Evolutionary conservation across 2,888 invertebrate species (phyloP).

Genomic region (Parnassius orleans): DNA sequence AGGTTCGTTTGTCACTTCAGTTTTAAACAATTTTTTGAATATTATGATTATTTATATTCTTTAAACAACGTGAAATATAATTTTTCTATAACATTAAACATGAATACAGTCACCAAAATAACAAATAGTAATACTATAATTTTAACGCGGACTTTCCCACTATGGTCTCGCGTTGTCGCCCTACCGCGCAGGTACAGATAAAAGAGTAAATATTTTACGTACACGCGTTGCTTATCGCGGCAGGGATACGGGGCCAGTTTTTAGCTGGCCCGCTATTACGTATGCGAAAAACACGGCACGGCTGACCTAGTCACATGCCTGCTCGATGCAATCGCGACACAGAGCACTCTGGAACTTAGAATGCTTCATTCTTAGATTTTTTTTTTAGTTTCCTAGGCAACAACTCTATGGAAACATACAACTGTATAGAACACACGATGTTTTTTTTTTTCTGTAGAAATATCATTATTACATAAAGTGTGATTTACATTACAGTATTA

Average conservation of each 20-base stretch:
- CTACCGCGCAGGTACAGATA: slow-evolving; percentile 16
- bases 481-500: too few species aligned
- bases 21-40: too few species aligned
- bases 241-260: slow-evolving; percentile 12
- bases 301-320: slow-evolving; percentile 19
- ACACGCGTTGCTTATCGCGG: slow-evolving; percentile 20
- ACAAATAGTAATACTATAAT: background rate
- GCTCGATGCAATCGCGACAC: slow-evolving; percentile 15
- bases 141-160: background rate
- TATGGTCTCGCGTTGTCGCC: background rate
- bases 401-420: too few species aligned
- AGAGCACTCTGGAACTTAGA: background rate
- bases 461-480: too few species aligned
- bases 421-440: too few species aligned
- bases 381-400: background rate
- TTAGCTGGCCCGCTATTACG: slow-evolving; percentile 9
- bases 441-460: too few species aligned
- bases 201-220: slow-evolving; percentile 24
- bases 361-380: background rate
- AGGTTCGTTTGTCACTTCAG: too few species aligned
- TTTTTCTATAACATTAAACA: too few species aligned
- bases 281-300: slow-evolving; percentile 20
- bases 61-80: too few species aligned
- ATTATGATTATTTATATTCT: too few species aligned
- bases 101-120: too few species aligned